Conservation (phyloP, 1,140 invertebrate species). For the Parapsyche elsis region DNA sequence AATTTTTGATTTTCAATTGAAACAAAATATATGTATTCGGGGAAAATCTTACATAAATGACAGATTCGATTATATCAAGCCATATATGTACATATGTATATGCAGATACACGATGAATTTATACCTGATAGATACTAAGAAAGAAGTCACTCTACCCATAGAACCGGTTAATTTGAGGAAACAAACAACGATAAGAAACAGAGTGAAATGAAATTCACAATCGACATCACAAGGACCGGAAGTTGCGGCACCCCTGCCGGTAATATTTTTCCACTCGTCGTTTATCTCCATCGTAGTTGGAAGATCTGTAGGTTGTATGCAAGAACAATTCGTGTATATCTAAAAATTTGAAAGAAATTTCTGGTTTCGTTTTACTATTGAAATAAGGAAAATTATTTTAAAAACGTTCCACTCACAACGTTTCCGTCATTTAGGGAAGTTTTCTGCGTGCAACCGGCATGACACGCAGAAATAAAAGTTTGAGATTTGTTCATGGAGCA, state of each 20-base stretch:
- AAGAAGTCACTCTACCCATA: conserved; percentile 75
- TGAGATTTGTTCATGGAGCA: conserved; percentile 67
- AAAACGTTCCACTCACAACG: not conserved
- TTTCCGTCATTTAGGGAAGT: conserved; percentile 57
- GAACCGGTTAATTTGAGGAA: conserved; percentile 75
- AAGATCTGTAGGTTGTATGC: conserved; percentile 28
- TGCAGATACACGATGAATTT: not conserved
- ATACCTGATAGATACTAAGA: conserved; percentile 72
- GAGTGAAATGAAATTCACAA: conserved; percentile 73
- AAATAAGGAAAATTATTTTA: conserved; percentile 21
- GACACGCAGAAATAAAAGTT: conserved; percentile 77
- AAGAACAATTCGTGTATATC: conserved; percentile 11
- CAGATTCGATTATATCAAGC: no score
- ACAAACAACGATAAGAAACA: conserved; percentile 74
- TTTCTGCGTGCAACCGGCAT: conserved; percentile 72
- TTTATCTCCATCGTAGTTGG: not conserved
- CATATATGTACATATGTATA: not conserved
- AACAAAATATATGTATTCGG: no score
- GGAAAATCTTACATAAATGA: not conserved
- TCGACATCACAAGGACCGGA: conserved; percentile 74
- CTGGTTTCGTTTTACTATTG: no score
- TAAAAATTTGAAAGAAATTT: conserved; percentile 9
- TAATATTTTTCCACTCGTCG: not conserved
- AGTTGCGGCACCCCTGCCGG: conserved; percentile 62
- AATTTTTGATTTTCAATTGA: no score